Evolutionary conservation across 1,140 invertebrate species (phyloP).

Genomic region (Meloidogyne exigua): DNA sequence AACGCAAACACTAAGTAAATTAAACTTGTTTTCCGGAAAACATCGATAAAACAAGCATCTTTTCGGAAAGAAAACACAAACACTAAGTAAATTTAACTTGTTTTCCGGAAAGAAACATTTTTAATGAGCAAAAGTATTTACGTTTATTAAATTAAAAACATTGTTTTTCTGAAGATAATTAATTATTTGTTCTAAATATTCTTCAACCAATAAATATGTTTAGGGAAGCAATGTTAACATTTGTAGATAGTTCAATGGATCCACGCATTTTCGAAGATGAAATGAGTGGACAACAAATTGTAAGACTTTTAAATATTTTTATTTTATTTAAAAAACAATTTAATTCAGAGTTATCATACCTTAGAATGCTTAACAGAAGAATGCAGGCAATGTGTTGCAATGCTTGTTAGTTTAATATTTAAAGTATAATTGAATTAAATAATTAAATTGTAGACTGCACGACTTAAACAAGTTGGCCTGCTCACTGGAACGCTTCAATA

Average conservation of each 20-base stretch:
- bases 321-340: not conserved
- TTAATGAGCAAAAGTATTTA: constrained; percentile 4
- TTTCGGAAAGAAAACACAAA: not conserved
- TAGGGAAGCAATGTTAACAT: constrained; percentile 52
- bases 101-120: not conserved
- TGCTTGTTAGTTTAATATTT: constrained; percentile 19
- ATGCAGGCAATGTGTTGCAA: constrained; percentile 52
- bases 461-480: constrained; percentile 48
- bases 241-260: constrained; percentile 47
- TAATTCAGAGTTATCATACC: constrained; percentile 36
- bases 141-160: not conserved
- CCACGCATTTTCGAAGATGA: constrained; percentile 40
- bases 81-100: not conserved
- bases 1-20: not conserved
- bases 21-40: not conserved
- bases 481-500: constrained; percentile 31
- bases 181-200: not conserved
- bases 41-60: too few relatives aligned
- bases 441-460: constrained; percentile 24
- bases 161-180: not conserved
- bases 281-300: constrained; percentile 40
- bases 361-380: constrained; percentile 42
- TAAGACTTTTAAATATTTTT: constrained; percentile 25
- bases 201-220: constrained; percentile 28
- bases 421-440: not conserved